phyloP scores from a whole-genome alignment of 2,113 vertebrate genomes.

The Tenebrosternarchus preto region DNA sequence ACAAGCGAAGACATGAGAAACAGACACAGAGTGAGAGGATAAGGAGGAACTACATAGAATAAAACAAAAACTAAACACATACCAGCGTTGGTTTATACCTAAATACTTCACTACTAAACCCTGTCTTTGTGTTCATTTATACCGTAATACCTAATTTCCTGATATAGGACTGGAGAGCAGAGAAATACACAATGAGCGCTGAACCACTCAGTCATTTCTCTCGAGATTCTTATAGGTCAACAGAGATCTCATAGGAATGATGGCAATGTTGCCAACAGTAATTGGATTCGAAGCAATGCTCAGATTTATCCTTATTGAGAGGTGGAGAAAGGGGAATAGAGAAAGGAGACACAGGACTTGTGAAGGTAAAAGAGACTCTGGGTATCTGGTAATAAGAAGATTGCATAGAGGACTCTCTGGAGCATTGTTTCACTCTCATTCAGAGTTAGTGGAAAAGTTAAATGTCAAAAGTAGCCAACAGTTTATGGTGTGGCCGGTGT shows the following conservation, averaged over 20 bases:
- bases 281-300: conserved; percentile 49
- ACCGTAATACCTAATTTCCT: too few relatives aligned
- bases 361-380: background rate
- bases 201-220: conserved; percentile 24
- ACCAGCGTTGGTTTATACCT: background rate
- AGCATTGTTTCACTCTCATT: conserved; percentile 11
- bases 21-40: too few relatives aligned
- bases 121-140: conserved; percentile 1
- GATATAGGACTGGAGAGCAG: conserved; percentile 14
- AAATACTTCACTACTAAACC: background rate
- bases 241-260: conserved; percentile 26
- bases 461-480: conserved; percentile 46
- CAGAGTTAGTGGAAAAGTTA: conserved; percentile 13
- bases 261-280: conserved; percentile 36
- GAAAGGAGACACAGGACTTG: background rate
- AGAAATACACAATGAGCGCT: background rate
- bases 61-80: too few relatives aligned
- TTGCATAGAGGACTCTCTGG: conserved; percentile 21
- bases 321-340: background rate
- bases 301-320: conserved; percentile 25
- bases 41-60: too few relatives aligned
- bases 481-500: background rate
- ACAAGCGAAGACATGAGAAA: too few relatives aligned
- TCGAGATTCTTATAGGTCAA: conserved; percentile 33
- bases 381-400: conserved; percentile 28